These are phyloP conservation scores for Perca schrenkii DNA, from an alignment of 2,113 vertebrate genomes.

Conservation along the genomic window DNA sequence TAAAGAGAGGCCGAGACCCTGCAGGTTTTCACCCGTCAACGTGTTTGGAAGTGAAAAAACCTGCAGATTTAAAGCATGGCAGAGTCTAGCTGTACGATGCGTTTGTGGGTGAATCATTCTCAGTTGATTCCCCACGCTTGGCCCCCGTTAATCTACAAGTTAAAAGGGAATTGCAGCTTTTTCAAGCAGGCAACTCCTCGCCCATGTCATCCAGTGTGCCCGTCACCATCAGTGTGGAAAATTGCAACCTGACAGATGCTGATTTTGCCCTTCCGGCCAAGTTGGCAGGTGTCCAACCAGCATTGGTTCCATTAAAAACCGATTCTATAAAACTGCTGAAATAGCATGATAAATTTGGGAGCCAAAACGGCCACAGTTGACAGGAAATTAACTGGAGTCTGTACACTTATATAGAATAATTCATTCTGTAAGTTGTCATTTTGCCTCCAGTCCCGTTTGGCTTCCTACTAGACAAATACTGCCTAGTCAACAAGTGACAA, in stretches of 20 bases:
- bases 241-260: not conserved
- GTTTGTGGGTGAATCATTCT: not conserved
- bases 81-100: not conserved
- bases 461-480: not conserved
- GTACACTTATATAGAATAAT: not conserved
- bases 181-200: not conserved
- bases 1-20: not conserved
- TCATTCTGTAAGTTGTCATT: not conserved
- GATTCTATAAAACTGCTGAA: not conserved
- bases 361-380: not conserved
- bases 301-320: not conserved
- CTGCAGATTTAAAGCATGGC: not conserved
- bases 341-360: not conserved
- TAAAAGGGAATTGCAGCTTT: not conserved
- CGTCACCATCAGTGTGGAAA: not conserved
- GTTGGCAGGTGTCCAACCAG: slow-evolving; percentile 10
- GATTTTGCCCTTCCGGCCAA: not conserved
- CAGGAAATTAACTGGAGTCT: not conserved
- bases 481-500: not conserved
- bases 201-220: not conserved
- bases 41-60: not conserved
- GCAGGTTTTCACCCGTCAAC: not conserved
- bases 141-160: not conserved
- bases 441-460: not conserved
- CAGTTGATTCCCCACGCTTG: not conserved